Evolutionary conservation across 2,113 vertebrate genomes (phyloP).

Genomic region (Psilopogon haemacephalus): DNA sequence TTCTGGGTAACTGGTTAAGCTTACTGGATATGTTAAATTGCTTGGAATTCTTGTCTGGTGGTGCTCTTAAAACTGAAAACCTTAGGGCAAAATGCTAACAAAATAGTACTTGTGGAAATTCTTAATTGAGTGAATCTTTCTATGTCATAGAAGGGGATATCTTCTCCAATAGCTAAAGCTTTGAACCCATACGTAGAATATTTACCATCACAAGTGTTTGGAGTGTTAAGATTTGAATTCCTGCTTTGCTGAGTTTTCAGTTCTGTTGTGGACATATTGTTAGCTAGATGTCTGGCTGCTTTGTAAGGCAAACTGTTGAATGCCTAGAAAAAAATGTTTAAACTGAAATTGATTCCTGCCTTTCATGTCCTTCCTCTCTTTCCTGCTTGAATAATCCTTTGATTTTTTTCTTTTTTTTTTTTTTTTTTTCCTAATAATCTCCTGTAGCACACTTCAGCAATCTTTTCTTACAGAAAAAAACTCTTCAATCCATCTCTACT

Average conservation of each 20-base stretch:
- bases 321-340: background rate
- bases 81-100: background rate
- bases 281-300: background rate
- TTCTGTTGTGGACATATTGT: background rate
- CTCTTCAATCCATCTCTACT: background rate
- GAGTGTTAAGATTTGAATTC: background rate
- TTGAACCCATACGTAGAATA: background rate
- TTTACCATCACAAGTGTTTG: background rate
- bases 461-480: background rate
- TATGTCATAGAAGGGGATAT: background rate
- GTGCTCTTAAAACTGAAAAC: background rate
- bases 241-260: background rate
- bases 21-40: background rate
- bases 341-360: background rate
- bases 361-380: background rate
- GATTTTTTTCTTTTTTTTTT: background rate
- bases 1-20: background rate
- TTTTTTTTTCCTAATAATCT: background rate
- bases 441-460: background rate
- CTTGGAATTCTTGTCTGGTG: background rate
- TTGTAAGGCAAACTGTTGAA: background rate
- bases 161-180: background rate
- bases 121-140: background rate
- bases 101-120: background rate
- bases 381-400: background rate